Conservation (phyloP, 2,888 invertebrate genomes). For the Troilus luridus region DNA sequence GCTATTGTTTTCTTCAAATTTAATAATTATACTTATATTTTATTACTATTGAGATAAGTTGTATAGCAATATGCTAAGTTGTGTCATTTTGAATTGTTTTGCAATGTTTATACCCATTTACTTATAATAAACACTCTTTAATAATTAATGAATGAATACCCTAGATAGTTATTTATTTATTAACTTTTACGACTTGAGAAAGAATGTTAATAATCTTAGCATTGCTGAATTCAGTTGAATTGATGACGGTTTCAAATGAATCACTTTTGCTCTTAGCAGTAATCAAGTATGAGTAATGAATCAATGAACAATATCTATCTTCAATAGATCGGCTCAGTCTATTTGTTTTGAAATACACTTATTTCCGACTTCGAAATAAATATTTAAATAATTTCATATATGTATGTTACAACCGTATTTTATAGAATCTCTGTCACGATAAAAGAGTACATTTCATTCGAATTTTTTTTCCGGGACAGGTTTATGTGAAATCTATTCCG, state of each 20-base stretch:
- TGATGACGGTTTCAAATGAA: background rate
- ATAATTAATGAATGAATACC: too few species aligned
- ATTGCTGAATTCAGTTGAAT: background rate
- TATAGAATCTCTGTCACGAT: background rate
- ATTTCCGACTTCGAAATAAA: background rate
- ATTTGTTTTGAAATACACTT: too few species aligned
- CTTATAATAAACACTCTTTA: too few species aligned
- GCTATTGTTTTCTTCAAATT: too few species aligned
- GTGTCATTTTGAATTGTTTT: too few species aligned
- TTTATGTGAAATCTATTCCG: constrained; percentile 14
- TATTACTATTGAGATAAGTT: too few species aligned
- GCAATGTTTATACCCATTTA: too few species aligned
- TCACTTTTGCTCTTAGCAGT: background rate
- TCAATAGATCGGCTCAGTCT: background rate
- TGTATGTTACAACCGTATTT: background rate
- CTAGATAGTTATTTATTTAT: too few species aligned
- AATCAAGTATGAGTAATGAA: background rate
- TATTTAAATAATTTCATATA: background rate
- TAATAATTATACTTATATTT: too few species aligned
- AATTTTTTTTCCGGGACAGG: background rate
- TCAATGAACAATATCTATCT: background rate
- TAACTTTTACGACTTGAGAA: too few species aligned
- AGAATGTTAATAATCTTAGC: background rate
- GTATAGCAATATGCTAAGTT: too few species aligned
- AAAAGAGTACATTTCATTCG: background rate